A percentile compares a stretch with the other conserved stretches of the same genome.
These are phyloP conservation scores for Macquaria ambigua DNA, from an alignment of 2,113 vertebrate genomes.

Conservation along the genomic window DNA sequence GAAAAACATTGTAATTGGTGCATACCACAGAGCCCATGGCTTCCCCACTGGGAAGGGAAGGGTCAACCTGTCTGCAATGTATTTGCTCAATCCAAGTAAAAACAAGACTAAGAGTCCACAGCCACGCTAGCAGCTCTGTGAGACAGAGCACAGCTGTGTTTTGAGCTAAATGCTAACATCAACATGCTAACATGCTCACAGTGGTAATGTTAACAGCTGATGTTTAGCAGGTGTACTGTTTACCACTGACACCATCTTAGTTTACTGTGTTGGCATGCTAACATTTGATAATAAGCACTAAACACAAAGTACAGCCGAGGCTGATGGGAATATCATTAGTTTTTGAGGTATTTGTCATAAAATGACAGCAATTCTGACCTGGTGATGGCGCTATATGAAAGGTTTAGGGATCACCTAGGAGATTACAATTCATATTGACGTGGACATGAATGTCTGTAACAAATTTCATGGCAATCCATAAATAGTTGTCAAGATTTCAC, in stretches of 20 bases:
- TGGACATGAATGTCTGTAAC: background rate
- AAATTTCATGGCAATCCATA: background rate
- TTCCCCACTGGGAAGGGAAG: slow-evolving; percentile 30
- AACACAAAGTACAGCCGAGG: background rate
- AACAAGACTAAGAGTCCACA: background rate
- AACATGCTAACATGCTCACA: background rate
- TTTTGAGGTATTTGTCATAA: background rate
- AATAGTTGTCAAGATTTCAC: background rate
- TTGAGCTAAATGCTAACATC: background rate
- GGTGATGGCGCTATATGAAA: background rate
- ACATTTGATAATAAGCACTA: background rate
- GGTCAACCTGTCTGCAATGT: slow-evolving; percentile 43
- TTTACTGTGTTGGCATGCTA: background rate
- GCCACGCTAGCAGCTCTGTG: background rate
- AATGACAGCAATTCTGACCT: background rate
- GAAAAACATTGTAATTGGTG: slow-evolving; percentile 63
- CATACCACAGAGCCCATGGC: slow-evolving; percentile 33
- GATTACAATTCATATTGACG: background rate
- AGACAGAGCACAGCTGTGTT: background rate
- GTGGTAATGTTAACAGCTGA: background rate
- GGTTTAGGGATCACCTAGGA: background rate
- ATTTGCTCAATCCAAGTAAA: slow-evolving; percentile 25
- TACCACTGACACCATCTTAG: background rate
- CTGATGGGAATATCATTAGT: background rate
- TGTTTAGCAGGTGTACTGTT: slow-evolving; percentile 1